Evolutionary conservation across 2,797 vertebrate species (phyloP).

Genomic region (Microcaecilia unicolor): DNA sequence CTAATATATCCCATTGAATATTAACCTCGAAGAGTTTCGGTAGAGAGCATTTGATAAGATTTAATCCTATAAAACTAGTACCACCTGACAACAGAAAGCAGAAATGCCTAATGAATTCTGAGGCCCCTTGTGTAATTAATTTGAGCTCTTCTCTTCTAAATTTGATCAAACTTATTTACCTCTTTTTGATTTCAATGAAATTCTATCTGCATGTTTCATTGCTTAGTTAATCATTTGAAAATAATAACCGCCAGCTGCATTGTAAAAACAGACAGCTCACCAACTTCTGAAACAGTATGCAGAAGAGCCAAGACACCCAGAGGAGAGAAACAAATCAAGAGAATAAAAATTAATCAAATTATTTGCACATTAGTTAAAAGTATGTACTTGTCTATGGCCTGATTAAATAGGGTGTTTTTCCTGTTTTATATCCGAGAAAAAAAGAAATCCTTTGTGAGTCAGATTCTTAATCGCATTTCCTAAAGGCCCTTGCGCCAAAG

Average conservation of each 20-base stretch:
- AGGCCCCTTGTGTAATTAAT: slow-evolving; percentile 30
- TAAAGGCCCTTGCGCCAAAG: no score
- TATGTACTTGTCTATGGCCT: no score
- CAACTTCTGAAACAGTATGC: not conserved
- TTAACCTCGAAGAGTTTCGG: no score
- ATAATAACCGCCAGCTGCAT: slow-evolving; percentile 3
- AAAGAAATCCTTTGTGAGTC: no score
- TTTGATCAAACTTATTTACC: slow-evolving; percentile 14
- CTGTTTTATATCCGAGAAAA: no score
- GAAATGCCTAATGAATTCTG: slow-evolving; percentile 28
- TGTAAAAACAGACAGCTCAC: slow-evolving; percentile 19
- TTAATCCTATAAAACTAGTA: no score
- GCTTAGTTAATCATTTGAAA: slow-evolving; percentile 11
- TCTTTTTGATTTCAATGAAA: slow-evolving; percentile 20
- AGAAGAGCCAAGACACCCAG: not conserved
- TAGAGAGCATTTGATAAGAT: no score
- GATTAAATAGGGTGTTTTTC: no score
- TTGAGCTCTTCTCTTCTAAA: slow-evolving; percentile 20
- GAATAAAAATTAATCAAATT: not conserved
- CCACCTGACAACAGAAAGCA: slow-evolving; percentile 19
- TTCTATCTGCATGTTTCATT: slow-evolving; percentile 15
- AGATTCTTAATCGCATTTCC: no score
- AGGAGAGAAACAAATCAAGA: not conserved
- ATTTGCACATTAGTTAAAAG: no score
- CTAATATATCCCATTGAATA: no score